phyloP scores from a whole-genome alignment of 2,113 vertebrate genomes.

The Pteruthius melanotis region DNA sequence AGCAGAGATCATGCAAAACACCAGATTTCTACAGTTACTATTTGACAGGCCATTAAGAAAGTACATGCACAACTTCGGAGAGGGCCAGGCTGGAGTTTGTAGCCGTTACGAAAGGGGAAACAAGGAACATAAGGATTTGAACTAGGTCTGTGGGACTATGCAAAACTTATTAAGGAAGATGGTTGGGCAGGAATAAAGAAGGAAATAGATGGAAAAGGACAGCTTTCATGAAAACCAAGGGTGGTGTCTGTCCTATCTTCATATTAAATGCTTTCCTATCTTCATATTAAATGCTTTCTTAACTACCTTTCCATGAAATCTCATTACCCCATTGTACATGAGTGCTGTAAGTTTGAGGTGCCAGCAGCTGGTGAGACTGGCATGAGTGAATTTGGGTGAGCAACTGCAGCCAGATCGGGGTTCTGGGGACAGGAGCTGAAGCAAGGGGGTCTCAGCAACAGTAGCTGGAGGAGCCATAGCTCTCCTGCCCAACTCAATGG shows the following conservation, averaged over 20 bases:
- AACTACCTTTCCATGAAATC: not conserved
- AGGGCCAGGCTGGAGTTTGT: not conserved
- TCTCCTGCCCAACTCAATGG: not conserved
- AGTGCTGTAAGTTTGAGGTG: not conserved
- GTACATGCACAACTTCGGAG: not conserved
- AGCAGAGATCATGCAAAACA: not conserved
- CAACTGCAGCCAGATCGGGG: not conserved
- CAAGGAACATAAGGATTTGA: not conserved
- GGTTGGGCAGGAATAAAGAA: not conserved
- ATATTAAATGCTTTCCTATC: not conserved
- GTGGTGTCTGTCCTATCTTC: not conserved
- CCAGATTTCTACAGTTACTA: not conserved
- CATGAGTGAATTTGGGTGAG: not conserved
- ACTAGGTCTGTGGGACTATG: not conserved
- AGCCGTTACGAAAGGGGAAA: not conserved
- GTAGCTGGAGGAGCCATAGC: not conserved
- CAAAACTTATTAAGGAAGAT: not conserved
- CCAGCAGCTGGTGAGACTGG: not conserved
- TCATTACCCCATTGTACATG: rapidly evolving
- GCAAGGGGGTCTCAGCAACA: not conserved
- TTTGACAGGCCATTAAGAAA: not conserved
- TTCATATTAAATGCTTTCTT: not conserved
- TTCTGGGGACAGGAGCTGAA: not conserved
- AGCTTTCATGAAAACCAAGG: not conserved
- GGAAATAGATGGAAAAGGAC: not conserved